These are phyloP conservation scores for Spea bombifrons DNA, from an alignment of 2,113 vertebrate genomes.

Conservation along the genomic window DNA sequence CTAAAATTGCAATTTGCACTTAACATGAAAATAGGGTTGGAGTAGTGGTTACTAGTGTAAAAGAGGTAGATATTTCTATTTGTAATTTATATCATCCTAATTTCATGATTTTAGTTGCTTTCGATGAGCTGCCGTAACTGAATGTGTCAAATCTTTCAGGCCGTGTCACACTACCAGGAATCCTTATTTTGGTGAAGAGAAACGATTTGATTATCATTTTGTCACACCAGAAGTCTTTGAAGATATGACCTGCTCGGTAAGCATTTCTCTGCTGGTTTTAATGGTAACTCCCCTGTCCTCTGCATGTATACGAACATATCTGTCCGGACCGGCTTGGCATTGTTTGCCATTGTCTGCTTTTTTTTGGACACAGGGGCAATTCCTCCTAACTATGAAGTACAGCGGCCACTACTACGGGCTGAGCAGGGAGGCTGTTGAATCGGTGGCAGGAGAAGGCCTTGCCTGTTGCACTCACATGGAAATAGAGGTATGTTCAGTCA, in stretches of 20 bases:
- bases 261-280: slow-evolving; percentile 25
- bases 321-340: too few species aligned
- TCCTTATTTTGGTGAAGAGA: slow-evolving; percentile 81
- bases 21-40: too few species aligned
- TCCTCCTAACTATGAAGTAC: slow-evolving; percentile 79
- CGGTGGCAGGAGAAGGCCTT: slow-evolving; percentile 81
- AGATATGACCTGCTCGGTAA: slow-evolving; percentile 72
- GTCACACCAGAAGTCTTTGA: slow-evolving; percentile 78
- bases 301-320: neutral
- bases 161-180: slow-evolving; percentile 84
- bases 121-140: too few species aligned
- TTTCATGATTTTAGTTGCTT: too few species aligned
- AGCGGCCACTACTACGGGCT: slow-evolving; percentile 75
- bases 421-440: slow-evolving; percentile 79
- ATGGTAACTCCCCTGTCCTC: neutral
- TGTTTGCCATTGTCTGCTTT: neutral
- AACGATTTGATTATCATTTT: slow-evolving; percentile 86
- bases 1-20: too few species aligned
- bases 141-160: slow-evolving; percentile 61
- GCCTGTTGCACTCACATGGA: slow-evolving; percentile 87
- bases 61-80: too few species aligned
- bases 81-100: too few species aligned
- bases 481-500: slow-evolving; percentile 71
- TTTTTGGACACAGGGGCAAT: slow-evolving; percentile 74
- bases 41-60: too few species aligned